Percentiles rank a stretch among this genome's conserved stretches.
Evolutionary conservation across 2,888 invertebrate genomes (phyloP).

Genomic region (Apamea crenata): DNA sequence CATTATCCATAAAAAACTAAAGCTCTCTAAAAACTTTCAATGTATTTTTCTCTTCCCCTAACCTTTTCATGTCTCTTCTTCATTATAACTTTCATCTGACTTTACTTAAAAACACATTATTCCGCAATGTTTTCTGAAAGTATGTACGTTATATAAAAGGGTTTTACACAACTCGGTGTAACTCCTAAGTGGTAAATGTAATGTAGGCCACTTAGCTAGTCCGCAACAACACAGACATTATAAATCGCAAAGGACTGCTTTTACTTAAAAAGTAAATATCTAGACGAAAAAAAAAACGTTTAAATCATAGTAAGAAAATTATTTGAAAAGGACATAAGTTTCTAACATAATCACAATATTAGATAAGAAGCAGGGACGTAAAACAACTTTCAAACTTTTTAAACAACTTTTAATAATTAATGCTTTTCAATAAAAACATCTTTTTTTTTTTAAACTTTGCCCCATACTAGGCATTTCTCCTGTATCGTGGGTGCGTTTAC

Average conservation of each 20-base stretch:
- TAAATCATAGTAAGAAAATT: neutral
- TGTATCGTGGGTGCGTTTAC: too few species aligned
- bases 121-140: conserved; percentile 19
- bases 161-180: conserved; percentile 2
- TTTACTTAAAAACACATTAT: conserved; percentile 15
- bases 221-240: neutral
- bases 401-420: neutral
- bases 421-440: neutral
- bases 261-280: neutral
- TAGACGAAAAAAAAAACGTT: neutral
- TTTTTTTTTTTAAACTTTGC: too few species aligned
- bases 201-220: conserved; percentile 30
- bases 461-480: too few species aligned
- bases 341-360: neutral
- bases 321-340: neutral
- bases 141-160: conserved; percentile 23
- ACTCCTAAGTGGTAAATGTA: conserved; percentile 19
- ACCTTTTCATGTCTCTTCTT: neutral
- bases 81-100: conserved; percentile 11
- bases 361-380: neutral
- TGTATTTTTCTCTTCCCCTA: neutral
- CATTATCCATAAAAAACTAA: neutral
- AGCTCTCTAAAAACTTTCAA: neutral
- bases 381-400: too few species aligned
- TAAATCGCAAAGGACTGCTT: neutral